phyloP scores from a whole-genome alignment of 2,797 vertebrate genomes.

The Sternotherus odoratus region DNA sequence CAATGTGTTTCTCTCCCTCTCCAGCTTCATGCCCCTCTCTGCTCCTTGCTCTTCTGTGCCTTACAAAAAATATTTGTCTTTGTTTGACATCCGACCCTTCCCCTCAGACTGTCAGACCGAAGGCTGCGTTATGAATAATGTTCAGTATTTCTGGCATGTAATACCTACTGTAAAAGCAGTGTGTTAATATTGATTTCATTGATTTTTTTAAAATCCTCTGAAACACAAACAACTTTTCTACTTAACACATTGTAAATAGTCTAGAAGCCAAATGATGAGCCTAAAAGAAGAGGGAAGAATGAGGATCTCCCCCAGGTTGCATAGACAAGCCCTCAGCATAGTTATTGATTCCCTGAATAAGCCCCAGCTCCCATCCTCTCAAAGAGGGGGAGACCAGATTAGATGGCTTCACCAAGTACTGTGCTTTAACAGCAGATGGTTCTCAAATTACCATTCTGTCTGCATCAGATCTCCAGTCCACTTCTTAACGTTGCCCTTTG shows the following conservation, averaged over 20 bases:
- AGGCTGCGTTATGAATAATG: neutral
- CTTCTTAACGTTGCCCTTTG: slow-evolving; percentile 42
- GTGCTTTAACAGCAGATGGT: slow-evolving; percentile 33
- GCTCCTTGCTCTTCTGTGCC: neutral
- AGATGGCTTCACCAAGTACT: neutral
- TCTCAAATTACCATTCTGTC: slow-evolving; percentile 37
- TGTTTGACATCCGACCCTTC: neutral
- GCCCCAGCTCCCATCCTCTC: slow-evolving; percentile 15
- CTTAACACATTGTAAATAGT: accelerated
- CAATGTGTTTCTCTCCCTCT: neutral
- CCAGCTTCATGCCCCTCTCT: neutral
- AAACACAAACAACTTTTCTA: neutral
- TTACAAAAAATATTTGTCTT: neutral
- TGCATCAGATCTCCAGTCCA: neutral
- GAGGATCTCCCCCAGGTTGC: neutral
- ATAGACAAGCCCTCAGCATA: neutral
- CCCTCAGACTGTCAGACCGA: neutral
- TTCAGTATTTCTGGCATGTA: neutral
- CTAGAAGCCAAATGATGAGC: neutral
- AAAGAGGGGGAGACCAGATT: neutral
- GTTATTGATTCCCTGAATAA: neutral
- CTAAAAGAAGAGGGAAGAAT: neutral
- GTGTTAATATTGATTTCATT: neutral
- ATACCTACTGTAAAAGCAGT: accelerated
- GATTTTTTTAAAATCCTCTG: neutral